Conservation (phyloP, 2,113 vertebrate species). For the Ifrita kowaldi region DNA sequence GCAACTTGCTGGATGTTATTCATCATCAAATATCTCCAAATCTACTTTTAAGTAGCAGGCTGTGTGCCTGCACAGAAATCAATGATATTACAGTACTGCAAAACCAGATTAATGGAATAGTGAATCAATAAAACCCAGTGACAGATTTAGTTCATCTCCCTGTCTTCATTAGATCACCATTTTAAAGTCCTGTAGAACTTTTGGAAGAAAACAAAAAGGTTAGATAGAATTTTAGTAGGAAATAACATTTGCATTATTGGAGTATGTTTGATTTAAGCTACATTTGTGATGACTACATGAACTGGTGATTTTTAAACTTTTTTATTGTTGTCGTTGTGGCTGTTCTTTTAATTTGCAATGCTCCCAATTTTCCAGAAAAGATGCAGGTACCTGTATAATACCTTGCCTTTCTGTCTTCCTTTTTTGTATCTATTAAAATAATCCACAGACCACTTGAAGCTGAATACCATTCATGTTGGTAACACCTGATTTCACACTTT, state of each 20-base stretch:
- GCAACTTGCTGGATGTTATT: neutral
- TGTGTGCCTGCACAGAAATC: neutral
- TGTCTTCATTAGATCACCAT: neutral
- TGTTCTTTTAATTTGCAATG: neutral
- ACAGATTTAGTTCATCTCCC: neutral
- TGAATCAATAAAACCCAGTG: neutral
- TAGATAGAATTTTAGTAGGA: neutral
- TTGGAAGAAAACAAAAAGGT: neutral
- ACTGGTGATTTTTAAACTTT: neutral
- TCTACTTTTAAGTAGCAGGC: constrained; percentile 1
- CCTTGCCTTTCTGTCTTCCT: neutral
- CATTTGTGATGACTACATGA: neutral
- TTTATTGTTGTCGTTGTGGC: neutral
- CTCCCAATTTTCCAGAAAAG: neutral
- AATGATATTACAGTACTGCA: neutral
- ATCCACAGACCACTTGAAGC: neutral
- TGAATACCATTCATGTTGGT: neutral
- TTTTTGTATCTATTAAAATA: neutral
- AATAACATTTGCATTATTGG: neutral
- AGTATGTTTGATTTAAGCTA: neutral
- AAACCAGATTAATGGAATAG: neutral
- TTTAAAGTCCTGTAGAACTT: neutral
- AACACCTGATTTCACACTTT: neutral
- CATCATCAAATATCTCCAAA: neutral
- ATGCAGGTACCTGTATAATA: neutral